These are phyloP conservation scores for Pyrochroa serraticornis DNA, from an alignment of 2,888 invertebrate genomes.

Conservation along the genomic window DNA sequence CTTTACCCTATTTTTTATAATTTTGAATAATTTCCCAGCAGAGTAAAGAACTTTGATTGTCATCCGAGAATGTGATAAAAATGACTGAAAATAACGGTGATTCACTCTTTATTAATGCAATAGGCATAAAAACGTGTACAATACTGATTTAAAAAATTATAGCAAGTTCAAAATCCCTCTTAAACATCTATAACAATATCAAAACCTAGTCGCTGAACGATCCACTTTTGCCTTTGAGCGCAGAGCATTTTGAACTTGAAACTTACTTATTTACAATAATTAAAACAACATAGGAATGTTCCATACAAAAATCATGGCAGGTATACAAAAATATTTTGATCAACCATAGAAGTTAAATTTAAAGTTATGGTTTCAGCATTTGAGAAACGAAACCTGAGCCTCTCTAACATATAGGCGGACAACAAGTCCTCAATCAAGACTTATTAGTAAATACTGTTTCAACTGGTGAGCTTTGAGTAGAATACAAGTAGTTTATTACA, in stretches of 20 bases:
- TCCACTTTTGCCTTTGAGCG: too few species aligned
- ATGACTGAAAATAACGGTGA: constrained; percentile 1
- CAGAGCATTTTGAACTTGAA: constrained; percentile 4
- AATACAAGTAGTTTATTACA: constrained; percentile 14
- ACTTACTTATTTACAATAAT: background rate
- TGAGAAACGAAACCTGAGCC: constrained; percentile 23
- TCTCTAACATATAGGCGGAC: constrained; percentile 18
- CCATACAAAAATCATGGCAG: constrained; percentile 4
- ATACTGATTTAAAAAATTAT: constrained; percentile 15
- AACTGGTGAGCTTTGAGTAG: constrained; percentile 12
- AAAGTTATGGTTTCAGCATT: background rate
- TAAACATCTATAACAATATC: background rate
- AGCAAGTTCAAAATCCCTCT: constrained; percentile 14
- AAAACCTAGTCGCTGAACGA: background rate
- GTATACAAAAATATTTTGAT: constrained; percentile 22
- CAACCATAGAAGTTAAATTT: background rate
- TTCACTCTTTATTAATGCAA: constrained; percentile 30
- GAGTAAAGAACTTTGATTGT: too few species aligned
- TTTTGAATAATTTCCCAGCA: too few species aligned
- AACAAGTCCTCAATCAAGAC: constrained; percentile 8
- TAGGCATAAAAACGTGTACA: constrained; percentile 27
- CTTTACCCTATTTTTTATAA: too few species aligned
- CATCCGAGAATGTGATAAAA: too few species aligned
- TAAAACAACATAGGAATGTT: constrained; percentile 10
- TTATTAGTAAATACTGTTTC: constrained; percentile 18